Evolutionary conservation across 2,888 invertebrate species (phyloP).

Genomic region (Erynnis tages): DNA sequence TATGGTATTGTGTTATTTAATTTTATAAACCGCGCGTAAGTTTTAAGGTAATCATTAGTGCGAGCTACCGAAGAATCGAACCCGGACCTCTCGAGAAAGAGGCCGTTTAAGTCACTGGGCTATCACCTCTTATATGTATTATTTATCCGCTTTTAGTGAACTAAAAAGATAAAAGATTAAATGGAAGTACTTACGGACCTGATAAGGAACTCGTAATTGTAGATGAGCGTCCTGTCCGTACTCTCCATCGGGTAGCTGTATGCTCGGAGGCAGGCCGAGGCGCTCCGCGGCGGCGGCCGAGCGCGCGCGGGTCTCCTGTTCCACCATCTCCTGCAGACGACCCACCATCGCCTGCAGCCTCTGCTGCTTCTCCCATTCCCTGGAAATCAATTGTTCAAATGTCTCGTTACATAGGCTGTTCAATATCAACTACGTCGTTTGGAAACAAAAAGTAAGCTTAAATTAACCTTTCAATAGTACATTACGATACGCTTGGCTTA

Average conservation of each 20-base stretch:
- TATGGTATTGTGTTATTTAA: no score
- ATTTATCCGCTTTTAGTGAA: no score
- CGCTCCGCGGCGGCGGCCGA: constrained; percentile 76
- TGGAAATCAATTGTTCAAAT: constrained; percentile 55
- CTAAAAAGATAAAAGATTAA: constrained; percentile 1
- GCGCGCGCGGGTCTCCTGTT: constrained; percentile 75
- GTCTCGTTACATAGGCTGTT: constrained; percentile 4
- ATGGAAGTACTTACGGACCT: constrained; percentile 64
- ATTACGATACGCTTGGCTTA: no score
- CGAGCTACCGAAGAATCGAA: no score
- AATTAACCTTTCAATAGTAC: no score
- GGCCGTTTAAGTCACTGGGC: no score
- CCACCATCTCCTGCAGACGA: constrained; percentile 77
- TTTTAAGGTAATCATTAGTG: no score
- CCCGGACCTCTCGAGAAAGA: no score
- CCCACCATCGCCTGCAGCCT: constrained; percentile 80
- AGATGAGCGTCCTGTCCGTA: constrained; percentile 83
- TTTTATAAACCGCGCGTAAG: no score
- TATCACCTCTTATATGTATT: no score
- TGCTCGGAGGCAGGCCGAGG: constrained; percentile 83
- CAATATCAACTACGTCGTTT: neutral
- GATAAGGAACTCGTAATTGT: constrained; percentile 84
- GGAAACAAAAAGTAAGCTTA: neutral
- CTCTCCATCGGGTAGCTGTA: constrained; percentile 85
- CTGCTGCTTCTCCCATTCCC: constrained; percentile 85